Evolutionary conservation across 1,140 invertebrate species (phyloP).

Genomic region (Idris sp.): DNA sequence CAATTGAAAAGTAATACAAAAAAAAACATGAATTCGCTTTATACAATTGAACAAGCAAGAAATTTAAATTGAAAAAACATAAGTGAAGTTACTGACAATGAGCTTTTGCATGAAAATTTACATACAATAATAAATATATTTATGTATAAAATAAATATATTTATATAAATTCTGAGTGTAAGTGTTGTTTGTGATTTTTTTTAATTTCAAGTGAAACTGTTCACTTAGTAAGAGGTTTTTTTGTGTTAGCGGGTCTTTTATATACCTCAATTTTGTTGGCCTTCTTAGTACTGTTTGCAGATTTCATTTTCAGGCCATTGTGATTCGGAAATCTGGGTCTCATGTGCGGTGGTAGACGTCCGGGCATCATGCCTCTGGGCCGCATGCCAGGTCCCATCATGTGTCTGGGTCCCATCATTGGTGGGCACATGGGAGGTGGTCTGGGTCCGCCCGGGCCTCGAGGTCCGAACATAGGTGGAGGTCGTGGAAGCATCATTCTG

Average conservation of each 20-base stretch:
- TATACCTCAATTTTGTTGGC: conserved; percentile 48
- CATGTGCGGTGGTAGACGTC: conserved; percentile 25
- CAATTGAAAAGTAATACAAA: conserved; percentile 29
- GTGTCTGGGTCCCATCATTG: conserved; percentile 30
- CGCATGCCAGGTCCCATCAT: conserved; percentile 42
- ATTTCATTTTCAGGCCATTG: conserved; percentile 52
- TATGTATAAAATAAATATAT: too few relatives aligned
- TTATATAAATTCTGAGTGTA: too few relatives aligned
- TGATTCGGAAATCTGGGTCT: conserved; percentile 39
- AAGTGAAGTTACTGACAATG: conserved; percentile 24
- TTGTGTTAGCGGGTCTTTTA: conserved; percentile 44
- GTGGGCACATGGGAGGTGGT: conserved; percentile 21
- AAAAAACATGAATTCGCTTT: conserved; percentile 2
- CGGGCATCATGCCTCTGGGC: conserved; percentile 38
- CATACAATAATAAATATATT: too few relatives aligned
- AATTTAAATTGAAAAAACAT: conserved; percentile 4
- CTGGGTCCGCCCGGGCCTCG: conserved; percentile 18
- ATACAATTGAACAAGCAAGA: conserved; percentile 8
- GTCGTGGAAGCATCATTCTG: conserved; percentile 37
- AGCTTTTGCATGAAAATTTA: too few relatives aligned
- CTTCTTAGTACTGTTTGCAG: conserved; percentile 46
- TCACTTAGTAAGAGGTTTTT: conserved; percentile 53
- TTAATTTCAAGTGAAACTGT: conserved; percentile 1
- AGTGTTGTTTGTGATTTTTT: conserved; percentile 1
- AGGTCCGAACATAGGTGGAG: conserved; percentile 29